A percentile compares a stretch with the other conserved stretches of the same genome.
These are phyloP conservation scores for Parotia lawesii DNA, from an alignment of 2,113 vertebrate genomes.

Conservation along the genomic window DNA sequence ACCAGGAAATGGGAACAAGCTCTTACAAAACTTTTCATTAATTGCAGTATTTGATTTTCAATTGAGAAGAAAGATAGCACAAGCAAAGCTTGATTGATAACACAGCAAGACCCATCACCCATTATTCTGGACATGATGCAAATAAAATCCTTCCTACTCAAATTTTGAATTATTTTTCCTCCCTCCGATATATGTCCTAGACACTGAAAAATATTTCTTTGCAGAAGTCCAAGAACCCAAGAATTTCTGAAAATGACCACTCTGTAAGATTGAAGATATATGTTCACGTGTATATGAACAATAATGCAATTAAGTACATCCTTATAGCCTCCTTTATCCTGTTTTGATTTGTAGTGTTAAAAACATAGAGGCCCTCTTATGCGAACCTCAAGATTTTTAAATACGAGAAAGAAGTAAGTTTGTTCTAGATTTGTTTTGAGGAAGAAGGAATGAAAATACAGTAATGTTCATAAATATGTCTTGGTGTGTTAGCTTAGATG, in stretches of 20 bases:
- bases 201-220: not conserved
- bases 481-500: not conserved
- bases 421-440: not conserved
- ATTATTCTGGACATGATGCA: not conserved
- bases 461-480: not conserved
- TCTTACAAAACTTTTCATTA: not conserved
- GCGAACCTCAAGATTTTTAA: not conserved
- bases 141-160: not conserved
- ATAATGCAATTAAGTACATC: not conserved
- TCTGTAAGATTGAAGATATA: not conserved
- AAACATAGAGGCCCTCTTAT: not conserved
- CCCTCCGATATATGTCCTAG: too few relatives aligned
- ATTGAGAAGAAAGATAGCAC: not conserved
- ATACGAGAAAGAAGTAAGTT: not conserved
- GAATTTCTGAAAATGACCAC: not conserved
- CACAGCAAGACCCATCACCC: not conserved
- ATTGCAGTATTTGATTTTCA: not conserved
- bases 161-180: not conserved
- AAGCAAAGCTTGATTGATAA: not conserved
- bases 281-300: not conserved
- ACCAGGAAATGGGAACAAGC: not conserved
- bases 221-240: not conserved
- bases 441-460: not conserved
- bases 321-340: not conserved
- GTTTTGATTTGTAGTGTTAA: not conserved